Percentiles rank a stretch among this genome's conserved stretches.
These are phyloP conservation scores for Siniperca undulata DNA, from an alignment of 2,797 vertebrate species.

Conservation along the genomic window DNA sequence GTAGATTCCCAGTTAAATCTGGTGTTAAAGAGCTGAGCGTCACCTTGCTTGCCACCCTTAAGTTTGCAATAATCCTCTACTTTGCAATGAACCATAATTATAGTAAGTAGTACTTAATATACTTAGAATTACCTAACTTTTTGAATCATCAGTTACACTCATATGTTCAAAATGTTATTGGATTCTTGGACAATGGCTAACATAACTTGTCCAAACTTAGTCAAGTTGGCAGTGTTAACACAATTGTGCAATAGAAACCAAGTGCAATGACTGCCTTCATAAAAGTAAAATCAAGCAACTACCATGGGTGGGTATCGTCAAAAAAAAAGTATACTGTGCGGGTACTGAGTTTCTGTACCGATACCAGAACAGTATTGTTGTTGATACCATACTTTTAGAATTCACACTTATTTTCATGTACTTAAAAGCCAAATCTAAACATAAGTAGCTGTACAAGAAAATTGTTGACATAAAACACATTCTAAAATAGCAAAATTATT, in stretches of 20 bases:
- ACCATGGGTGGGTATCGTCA: not conserved
- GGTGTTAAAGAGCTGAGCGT: not conserved
- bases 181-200: not conserved
- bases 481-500: not conserved
- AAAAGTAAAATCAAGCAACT: not conserved
- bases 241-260: not conserved
- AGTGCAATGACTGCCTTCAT: not conserved
- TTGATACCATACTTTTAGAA: too few relatives aligned
- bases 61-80: constrained; percentile 4
- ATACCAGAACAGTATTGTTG: not conserved
- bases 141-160: not conserved
- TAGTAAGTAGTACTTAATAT: not conserved
- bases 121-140: not conserved
- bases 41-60: not conserved
- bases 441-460: not conserved
- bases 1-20: constrained; percentile 9
- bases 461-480: not conserved
- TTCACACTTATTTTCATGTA: not conserved
- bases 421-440: not conserved
- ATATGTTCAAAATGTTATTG: not conserved
- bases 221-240: constrained; percentile 1
- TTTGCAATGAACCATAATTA: not conserved
- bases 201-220: not conserved
- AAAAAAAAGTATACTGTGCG: not conserved
- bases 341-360: not conserved